These are phyloP conservation scores for Pangasius mekongensis DNA, from an alignment of 2,797 vertebrate genomes.

Conservation along the genomic window DNA sequence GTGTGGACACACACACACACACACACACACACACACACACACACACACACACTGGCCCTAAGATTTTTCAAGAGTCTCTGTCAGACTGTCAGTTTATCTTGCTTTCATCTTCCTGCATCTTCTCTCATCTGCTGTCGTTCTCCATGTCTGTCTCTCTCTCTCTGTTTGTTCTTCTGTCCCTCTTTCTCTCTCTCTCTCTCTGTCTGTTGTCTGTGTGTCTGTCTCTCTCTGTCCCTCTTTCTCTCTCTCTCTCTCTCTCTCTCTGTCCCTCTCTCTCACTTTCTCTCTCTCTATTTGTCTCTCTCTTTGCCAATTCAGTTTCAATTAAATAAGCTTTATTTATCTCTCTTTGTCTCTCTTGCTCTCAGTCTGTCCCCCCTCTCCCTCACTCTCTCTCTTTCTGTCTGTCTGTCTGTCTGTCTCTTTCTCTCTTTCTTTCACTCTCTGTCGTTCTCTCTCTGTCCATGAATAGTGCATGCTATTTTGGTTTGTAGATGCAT, in stretches of 20 bases:
- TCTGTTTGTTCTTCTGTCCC: neutral
- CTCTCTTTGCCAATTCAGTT: neutral
- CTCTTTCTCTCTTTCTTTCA: neutral
- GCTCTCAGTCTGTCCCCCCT: too few relatives aligned
- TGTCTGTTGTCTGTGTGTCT: neutral
- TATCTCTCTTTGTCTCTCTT: neutral
- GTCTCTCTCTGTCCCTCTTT: neutral
- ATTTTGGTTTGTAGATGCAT: constrained; percentile 75
- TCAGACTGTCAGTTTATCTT: constrained; percentile 71
- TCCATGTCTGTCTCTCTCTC: neutral
- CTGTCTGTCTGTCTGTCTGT: neutral
- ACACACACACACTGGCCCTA: neutral
- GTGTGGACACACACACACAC: constrained; percentile 44
- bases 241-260: neutral
- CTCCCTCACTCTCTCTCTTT: too few relatives aligned
- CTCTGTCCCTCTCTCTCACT: neutral
- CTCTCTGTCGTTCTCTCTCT: neutral
- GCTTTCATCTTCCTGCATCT: constrained; percentile 52
- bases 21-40: constrained; percentile 66
- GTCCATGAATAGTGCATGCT: constrained; percentile 81
- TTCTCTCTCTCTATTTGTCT: neutral
- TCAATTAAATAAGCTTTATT: neutral
- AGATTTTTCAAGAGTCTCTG: neutral
- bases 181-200: constrained; percentile 23
- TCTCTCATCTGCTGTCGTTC: constrained; percentile 26